Conservation (phyloP, 2,888 invertebrate genomes). For the Brenthis hecate region DNA sequence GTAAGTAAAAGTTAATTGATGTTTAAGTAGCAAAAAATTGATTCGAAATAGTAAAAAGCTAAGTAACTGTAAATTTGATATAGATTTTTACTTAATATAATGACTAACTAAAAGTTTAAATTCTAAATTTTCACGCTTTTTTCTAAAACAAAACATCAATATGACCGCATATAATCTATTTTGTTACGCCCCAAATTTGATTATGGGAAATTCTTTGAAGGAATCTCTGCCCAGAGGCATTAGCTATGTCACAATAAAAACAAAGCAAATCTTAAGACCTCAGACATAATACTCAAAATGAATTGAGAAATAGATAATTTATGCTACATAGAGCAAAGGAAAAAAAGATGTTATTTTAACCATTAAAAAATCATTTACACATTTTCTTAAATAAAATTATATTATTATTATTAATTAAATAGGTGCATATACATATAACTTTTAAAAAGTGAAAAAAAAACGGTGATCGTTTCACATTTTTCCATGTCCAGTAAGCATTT, state of each 20-base stretch:
- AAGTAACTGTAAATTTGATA: neutral
- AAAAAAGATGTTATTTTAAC: too few relatives aligned
- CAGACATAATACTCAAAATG: neutral
- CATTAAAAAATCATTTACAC: too few relatives aligned
- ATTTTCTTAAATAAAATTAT: too few relatives aligned
- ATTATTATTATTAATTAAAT: too few relatives aligned
- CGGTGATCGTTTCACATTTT: too few relatives aligned
- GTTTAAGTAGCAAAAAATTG: too few relatives aligned
- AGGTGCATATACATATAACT: too few relatives aligned
- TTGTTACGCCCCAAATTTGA: conserved; percentile 43
- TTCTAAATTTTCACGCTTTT: conserved; percentile 13
- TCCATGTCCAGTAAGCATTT: too few relatives aligned
- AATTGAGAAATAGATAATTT: neutral
- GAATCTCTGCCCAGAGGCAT: conserved; percentile 29
- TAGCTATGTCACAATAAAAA: neutral
- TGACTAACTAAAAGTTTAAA: neutral
- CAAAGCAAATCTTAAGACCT: neutral
- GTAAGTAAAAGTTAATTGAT: too few relatives aligned
- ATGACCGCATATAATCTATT: conserved; percentile 41
- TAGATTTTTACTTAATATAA: neutral
- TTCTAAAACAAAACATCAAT: conserved; percentile 33
- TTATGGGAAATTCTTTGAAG: conserved; percentile 43
- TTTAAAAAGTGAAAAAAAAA: too few relatives aligned
- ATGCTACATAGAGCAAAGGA: conserved; percentile 1
- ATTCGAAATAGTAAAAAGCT: neutral